These are phyloP conservation scores for Calameuta idolon DNA, from an alignment of 2,888 invertebrate genomes.

Conservation along the genomic window DNA sequence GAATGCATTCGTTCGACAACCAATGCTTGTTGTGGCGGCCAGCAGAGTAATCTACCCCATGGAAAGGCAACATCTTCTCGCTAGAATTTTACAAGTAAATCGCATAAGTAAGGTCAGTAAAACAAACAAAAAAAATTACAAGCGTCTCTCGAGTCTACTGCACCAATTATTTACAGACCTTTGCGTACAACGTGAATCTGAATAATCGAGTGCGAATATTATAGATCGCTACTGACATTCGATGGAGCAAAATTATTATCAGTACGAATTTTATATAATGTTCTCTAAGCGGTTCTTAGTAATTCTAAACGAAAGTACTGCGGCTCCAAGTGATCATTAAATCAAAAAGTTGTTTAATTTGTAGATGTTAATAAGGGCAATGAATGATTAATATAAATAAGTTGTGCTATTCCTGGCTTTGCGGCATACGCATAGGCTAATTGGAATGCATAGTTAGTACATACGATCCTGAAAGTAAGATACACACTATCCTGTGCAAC, in stretches of 20 bases:
- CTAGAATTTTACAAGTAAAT: constrained; percentile 36
- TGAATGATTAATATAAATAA: background rate
- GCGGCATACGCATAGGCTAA: background rate
- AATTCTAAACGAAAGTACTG: background rate
- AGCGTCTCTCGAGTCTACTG: background rate
- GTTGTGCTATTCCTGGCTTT: background rate
- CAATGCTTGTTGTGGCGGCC: constrained; percentile 86
- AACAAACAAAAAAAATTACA: background rate
- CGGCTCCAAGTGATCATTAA: background rate
- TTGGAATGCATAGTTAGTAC: background rate
- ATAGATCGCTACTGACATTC: background rate
- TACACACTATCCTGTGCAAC: background rate
- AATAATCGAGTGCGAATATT: background rate
- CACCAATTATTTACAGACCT: background rate
- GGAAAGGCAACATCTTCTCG: constrained; percentile 69
- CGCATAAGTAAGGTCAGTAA: background rate
- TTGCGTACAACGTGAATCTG: background rate
- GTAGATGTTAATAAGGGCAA: background rate
- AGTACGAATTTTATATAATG: background rate
- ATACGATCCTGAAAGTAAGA: background rate
- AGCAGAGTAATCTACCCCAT: constrained; percentile 82
- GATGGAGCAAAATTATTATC: background rate
- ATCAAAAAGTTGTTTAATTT: background rate
- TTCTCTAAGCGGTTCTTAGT: background rate
- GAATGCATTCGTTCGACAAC: constrained; percentile 95